Conservation (phyloP, 2,888 invertebrate species). For the Cataglyphis livida region DNA sequence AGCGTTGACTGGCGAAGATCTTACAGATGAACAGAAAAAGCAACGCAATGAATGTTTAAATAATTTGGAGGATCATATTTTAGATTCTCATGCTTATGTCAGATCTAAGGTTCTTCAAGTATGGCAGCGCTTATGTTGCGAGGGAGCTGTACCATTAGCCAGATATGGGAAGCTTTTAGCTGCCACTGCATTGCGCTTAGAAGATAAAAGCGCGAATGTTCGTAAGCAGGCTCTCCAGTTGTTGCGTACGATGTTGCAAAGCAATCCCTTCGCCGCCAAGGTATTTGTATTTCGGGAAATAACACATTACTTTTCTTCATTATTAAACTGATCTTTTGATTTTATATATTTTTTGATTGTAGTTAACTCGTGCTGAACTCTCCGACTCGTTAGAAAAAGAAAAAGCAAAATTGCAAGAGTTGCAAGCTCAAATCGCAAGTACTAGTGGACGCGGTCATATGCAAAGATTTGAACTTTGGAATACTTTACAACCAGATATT, state of each 20-base stretch:
- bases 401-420: conserved; percentile 88
- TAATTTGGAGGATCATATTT: conserved; percentile 92
- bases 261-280: conserved; percentile 94
- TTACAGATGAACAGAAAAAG: conserved; percentile 89
- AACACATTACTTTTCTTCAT: background rate
- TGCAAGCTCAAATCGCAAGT: conserved; percentile 73
- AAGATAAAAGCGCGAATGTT: conserved; percentile 94
- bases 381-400: conserved; percentile 88
- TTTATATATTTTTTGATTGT: conserved; percentile 23
- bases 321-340: background rate
- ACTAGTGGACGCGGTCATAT: conserved; percentile 78
- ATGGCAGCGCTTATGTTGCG: conserved; percentile 92
- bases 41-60: conserved; percentile 93
- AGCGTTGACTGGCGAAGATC: conserved; percentile 91
- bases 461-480: conserved; percentile 80
- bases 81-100: conserved; percentile 94
- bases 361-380: conserved; percentile 87
- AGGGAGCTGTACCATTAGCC: conserved; percentile 92
- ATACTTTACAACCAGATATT: conserved; percentile 77
- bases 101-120: conserved; percentile 94
- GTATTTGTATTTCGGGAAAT: conserved; percentile 83
- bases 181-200: conserved; percentile 90
- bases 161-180: conserved; percentile 90
- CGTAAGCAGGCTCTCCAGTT: conserved; percentile 94
- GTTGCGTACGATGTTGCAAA: conserved; percentile 92